phyloP scores from a whole-genome alignment of 2,888 invertebrate species.

The Agonopterix alstromeriana region DNA sequence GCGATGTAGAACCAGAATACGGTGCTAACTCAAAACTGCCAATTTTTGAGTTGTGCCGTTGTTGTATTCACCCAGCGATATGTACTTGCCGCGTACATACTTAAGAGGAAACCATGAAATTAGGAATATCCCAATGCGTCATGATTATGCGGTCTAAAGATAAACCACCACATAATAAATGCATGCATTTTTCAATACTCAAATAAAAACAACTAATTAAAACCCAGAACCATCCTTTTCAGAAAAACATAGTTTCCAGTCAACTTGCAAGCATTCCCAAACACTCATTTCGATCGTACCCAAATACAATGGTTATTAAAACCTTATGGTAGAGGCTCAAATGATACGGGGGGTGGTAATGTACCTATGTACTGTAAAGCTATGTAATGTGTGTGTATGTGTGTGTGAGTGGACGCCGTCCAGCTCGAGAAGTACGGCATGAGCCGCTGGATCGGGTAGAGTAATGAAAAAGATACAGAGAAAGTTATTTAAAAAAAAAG shows the following conservation, averaged over 20 bases:
- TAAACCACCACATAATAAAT: no score
- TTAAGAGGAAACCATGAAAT: no score
- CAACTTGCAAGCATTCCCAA: slow-evolving; percentile 28
- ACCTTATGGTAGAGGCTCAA: slow-evolving; percentile 50
- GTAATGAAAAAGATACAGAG: slow-evolving; percentile 6
- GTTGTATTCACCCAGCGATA: no score
- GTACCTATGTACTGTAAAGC: slow-evolving; percentile 13
- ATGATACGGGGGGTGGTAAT: slow-evolving; percentile 50
- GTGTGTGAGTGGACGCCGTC: slow-evolving; percentile 51
- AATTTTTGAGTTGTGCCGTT: no score
- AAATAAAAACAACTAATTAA: no score
- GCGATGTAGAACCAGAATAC: no score
- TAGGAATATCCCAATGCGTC: no score
- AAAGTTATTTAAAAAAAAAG: no score
- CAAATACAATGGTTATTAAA: slow-evolving; percentile 77
- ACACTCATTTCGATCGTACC: slow-evolving; percentile 72
- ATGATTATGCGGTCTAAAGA: no score
- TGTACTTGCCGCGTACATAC: no score
- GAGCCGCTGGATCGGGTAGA: slow-evolving; percentile 21
- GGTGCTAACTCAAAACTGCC: no score
- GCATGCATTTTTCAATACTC: no score
- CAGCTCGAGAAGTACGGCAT: slow-evolving; percentile 53
- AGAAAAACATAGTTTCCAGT: slow-evolving; percentile 53
- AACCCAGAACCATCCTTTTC: slow-evolving; percentile 4
- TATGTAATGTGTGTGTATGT: slow-evolving; percentile 12